These are phyloP conservation scores for Myioborus miniatus DNA, from an alignment of 2,797 vertebrate species.

Conservation along the genomic window DNA sequence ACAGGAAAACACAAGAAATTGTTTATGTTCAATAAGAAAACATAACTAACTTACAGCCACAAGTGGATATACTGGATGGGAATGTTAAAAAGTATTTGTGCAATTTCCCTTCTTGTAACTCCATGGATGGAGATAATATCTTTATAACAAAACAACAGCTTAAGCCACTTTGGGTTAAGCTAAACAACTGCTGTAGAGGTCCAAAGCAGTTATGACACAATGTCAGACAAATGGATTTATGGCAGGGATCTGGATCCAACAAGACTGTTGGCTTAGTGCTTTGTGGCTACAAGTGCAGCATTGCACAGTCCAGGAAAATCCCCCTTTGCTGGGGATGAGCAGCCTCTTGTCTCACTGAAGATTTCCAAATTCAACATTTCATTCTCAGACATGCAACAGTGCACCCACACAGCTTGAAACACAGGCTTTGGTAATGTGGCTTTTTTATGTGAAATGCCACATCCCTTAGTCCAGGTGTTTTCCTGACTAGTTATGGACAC, in stretches of 20 bases:
- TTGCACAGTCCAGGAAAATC: background rate
- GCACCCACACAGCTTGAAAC: background rate
- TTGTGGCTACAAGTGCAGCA: background rate
- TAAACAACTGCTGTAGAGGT: conserved; percentile 15
- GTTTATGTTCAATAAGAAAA: conserved; percentile 2
- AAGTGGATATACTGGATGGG: background rate
- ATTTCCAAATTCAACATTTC: background rate
- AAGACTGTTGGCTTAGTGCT: background rate
- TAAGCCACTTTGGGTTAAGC: conserved; percentile 2
- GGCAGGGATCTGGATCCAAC: background rate
- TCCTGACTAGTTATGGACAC: background rate
- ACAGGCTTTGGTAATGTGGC: background rate
- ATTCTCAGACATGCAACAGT: accelerated
- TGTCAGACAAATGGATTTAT: conserved; percentile 9
- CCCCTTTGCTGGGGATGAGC: background rate
- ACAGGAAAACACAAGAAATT: background rate
- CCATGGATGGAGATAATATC: background rate
- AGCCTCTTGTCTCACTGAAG: background rate
- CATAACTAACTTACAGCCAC: background rate
- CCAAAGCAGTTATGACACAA: conserved; percentile 18
- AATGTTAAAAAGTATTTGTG: background rate
- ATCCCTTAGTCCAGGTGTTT: background rate
- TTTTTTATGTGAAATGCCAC: background rate
- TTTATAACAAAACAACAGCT: conserved; percentile 12
- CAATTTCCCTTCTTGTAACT: background rate